Conservation (phyloP, 30 jellyfish, hydroid and myxozoan genomes). For the Sanderia malayensis region DNA sequence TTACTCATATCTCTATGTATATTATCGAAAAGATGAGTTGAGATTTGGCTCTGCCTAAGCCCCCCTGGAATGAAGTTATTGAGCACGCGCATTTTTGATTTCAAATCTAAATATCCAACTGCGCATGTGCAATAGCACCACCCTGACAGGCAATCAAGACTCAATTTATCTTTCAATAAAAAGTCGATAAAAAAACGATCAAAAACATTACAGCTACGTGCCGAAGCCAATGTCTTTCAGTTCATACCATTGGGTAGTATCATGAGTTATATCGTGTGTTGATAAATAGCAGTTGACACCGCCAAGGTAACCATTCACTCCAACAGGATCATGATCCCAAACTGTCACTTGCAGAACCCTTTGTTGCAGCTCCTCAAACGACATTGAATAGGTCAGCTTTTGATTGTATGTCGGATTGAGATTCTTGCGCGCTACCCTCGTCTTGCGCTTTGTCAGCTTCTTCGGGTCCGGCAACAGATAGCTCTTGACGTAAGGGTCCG, state of each 20-base stretch:
- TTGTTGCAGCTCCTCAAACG: constrained; percentile 49
- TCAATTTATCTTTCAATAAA: no score
- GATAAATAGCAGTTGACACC: constrained; percentile 76
- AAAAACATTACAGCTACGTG: no score
- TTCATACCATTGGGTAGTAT: constrained; percentile 60
- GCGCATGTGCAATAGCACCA: no score
- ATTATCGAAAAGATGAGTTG: no score
- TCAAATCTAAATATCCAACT: no score
- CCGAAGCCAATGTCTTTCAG: constrained; percentile 65
- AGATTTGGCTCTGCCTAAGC: no score
- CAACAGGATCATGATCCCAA: constrained; percentile 81
- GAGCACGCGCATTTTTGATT: no score
- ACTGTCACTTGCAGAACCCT: constrained; percentile 78
- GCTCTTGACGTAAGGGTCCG: constrained; percentile 84
- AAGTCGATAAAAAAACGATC: no score
- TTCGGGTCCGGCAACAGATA: constrained; percentile 80
- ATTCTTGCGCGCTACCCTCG: constrained; percentile 69
- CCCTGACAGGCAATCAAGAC: no score
- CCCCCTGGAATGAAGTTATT: no score
- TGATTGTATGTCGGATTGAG: constrained; percentile 92
- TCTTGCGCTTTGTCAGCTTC: constrained; percentile 77
- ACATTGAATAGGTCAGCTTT: constrained; percentile 55
- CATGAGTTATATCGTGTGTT: constrained; percentile 62
- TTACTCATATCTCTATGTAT: no score
- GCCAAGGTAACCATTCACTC: constrained; percentile 76